A percentile compares a stretch with the other conserved stretches of the same genome.
Evolutionary conservation across 2,797 vertebrate species (phyloP).

Genomic region (Dermochelys coriacea): DNA sequence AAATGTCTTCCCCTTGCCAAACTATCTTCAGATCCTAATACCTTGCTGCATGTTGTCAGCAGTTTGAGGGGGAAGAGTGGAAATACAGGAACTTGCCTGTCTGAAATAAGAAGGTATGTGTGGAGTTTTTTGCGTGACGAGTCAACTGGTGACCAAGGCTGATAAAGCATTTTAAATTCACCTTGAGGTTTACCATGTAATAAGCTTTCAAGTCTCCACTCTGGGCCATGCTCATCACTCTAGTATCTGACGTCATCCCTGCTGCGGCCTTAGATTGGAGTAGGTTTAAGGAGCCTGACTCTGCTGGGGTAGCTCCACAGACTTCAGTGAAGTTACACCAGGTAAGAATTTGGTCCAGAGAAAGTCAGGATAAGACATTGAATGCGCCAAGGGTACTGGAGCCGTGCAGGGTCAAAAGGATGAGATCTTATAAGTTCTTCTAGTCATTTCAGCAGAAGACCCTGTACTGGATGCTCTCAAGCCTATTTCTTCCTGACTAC

Average conservation of each 20-base stretch:
- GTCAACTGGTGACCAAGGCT: not conserved
- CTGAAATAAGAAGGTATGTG: not conserved
- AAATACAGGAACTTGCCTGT: not conserved
- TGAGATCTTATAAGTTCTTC: not conserved
- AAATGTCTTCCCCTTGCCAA: not conserved
- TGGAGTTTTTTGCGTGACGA: not conserved
- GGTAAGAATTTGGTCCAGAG: not conserved
- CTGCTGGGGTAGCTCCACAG: not conserved
- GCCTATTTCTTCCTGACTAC: not conserved
- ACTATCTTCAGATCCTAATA: not conserved
- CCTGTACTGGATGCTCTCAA: not conserved
- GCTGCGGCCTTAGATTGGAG: not conserved
- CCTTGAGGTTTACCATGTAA: not conserved
- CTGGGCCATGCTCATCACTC: not conserved
- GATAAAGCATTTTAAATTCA: not conserved
- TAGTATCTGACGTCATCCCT: not conserved
- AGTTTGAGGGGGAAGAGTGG: not conserved
- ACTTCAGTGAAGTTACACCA: not conserved
- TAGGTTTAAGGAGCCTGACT: not conserved
- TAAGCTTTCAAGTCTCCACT: not conserved
- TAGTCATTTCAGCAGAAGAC: not conserved
- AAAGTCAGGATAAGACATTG: not conserved
- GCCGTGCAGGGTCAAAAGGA: not conserved
- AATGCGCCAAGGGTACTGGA: not conserved
- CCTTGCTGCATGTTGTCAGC: no score